phyloP scores from a whole-genome alignment of 2,888 invertebrate genomes.

The Eilema sororculum region DNA sequence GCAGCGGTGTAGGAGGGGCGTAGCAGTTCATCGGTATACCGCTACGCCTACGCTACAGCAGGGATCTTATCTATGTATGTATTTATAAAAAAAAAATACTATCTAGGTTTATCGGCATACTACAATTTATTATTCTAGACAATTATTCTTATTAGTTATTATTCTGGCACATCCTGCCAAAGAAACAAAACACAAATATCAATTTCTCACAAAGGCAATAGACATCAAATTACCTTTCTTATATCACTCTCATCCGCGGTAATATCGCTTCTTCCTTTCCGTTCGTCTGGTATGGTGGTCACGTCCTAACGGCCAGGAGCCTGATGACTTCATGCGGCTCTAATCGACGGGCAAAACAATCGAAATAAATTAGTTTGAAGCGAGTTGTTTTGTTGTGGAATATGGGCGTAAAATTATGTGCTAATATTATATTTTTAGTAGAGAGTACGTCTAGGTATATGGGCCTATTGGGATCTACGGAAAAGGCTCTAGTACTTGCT shows the following conservation, averaged over 20 bases:
- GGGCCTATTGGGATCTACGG: too few species aligned
- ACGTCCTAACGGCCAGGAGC: conserved; percentile 59
- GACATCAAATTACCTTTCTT: conserved; percentile 50
- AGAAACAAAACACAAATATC: conserved; percentile 28
- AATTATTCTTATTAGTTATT: neutral
- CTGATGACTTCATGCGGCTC: conserved; percentile 65
- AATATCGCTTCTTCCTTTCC: conserved; percentile 13
- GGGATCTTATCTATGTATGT: too few species aligned
- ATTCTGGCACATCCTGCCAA: neutral
- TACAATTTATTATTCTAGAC: too few species aligned
- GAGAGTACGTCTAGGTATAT: too few species aligned
- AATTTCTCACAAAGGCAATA: conserved; percentile 46
- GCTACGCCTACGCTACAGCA: too few species aligned
- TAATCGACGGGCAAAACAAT: conserved; percentile 62
- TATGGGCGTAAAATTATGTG: neutral
- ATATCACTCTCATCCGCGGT: conserved; percentile 29
- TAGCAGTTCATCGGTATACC: too few species aligned
- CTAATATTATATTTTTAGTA: neutral
- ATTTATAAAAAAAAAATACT: too few species aligned
- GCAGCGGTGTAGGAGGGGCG: too few species aligned
- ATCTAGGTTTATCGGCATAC: too few species aligned
- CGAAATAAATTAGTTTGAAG: conserved; percentile 35
- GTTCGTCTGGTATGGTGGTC: conserved; percentile 50
- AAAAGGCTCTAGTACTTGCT: too few species aligned
- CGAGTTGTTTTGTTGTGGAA: conserved; percentile 16